Conservation (phyloP, 2,797 vertebrate species). For the Acropternis orthonyx region DNA sequence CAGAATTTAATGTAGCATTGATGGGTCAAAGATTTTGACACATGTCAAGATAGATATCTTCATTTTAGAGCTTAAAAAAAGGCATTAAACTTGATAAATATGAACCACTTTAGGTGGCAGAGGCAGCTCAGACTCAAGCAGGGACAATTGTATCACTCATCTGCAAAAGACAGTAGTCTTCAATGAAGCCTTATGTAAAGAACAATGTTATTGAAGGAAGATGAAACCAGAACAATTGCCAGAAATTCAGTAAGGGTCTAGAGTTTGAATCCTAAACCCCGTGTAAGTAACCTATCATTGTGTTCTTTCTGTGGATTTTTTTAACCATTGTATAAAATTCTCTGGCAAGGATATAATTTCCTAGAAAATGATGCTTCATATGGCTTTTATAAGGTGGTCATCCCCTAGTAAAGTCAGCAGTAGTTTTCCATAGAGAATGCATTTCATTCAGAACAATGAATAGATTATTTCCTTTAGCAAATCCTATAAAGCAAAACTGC, state of each 20-base stretch:
- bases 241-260: background rate
- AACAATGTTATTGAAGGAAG: background rate
- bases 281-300: background rate
- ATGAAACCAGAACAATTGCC: background rate
- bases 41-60: conserved; percentile 39
- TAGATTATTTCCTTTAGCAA: background rate
- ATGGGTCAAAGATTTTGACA: conserved; percentile 34
- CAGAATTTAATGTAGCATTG: conserved; percentile 29
- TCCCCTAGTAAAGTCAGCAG: background rate
- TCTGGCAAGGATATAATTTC: background rate
- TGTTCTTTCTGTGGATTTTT: background rate
- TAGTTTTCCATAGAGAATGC: background rate
- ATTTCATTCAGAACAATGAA: background rate
- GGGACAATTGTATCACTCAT: background rate
- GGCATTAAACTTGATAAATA: background rate
- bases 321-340: background rate
- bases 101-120: background rate
- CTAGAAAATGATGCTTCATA: background rate
- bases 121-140: background rate
- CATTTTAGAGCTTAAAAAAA: background rate
- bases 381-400: background rate
- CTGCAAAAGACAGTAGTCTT: background rate
- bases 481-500: background rate
- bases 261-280: background rate
- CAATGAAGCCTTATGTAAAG: background rate